Conservation (phyloP, 2,888 invertebrate genomes). For the Acrobasis consociella region DNA sequence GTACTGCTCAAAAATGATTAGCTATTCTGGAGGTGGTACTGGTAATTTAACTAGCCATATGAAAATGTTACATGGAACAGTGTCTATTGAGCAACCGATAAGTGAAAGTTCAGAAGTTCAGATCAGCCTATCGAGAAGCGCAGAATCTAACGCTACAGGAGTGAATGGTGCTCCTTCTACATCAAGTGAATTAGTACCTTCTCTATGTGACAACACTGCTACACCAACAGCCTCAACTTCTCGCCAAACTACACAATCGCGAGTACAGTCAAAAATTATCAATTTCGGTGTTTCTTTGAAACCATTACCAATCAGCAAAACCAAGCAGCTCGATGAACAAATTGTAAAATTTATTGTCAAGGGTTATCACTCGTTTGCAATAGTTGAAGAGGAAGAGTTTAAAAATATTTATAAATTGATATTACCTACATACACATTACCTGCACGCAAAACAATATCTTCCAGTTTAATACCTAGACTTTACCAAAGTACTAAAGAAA, state of each 20-base stretch:
- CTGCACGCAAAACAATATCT: no score
- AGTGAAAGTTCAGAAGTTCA: constrained; percentile 9
- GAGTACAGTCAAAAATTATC: constrained; percentile 23
- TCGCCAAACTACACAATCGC: constrained; percentile 8
- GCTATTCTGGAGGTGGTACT: constrained; percentile 24
- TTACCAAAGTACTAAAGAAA: not conserved
- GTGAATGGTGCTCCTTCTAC: constrained; percentile 17
- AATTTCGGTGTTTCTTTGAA: constrained; percentile 21
- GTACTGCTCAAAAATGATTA: not conserved
- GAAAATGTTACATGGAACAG: constrained; percentile 26
- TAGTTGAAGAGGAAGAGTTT: constrained; percentile 28
- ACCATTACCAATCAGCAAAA: not conserved
- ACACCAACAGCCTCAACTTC: constrained; percentile 5
- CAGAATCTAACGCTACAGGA: constrained; percentile 10
- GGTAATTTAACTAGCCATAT: constrained; percentile 29
- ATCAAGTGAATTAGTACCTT: constrained; percentile 7
- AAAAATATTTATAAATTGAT: constrained; percentile 20
- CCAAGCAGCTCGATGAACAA: constrained; percentile 26
- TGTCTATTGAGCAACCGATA: constrained; percentile 22
- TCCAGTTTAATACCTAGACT: no score
- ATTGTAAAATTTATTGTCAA: constrained; percentile 28
- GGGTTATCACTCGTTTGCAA: constrained; percentile 25
- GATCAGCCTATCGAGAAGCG: not conserved
- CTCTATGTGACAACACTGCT: not conserved
- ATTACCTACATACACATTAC: not conserved